These are phyloP conservation scores for Patella vulgata DNA, from an alignment of 1,140 invertebrate species.

Conservation along the genomic window DNA sequence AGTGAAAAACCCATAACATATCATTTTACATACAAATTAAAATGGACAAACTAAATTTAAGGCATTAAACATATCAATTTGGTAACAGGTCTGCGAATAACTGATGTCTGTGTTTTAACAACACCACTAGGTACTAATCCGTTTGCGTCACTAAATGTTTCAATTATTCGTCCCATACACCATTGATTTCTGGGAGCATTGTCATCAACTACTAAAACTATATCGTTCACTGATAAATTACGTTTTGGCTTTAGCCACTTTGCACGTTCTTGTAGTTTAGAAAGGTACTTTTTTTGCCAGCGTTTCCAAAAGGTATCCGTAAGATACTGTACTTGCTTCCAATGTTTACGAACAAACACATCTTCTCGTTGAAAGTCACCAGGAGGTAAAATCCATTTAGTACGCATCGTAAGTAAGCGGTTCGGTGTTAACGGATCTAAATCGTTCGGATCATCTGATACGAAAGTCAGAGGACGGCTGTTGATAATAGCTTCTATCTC, in stretches of 20 bases:
- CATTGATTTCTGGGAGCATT: constrained; percentile 19
- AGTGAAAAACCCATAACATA: too few species aligned
- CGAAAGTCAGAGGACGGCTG: constrained; percentile 30
- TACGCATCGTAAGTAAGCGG: constrained; percentile 32
- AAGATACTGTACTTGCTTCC: constrained; percentile 35
- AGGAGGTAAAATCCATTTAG: constrained; percentile 18
- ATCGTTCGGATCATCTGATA: too few species aligned
- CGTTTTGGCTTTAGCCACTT: constrained; percentile 25
- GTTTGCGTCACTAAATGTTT: constrained; percentile 27
- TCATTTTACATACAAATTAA: too few species aligned
- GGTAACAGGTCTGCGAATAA: too few species aligned
- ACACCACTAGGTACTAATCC: too few species aligned
- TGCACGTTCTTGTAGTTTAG: constrained; percentile 11
- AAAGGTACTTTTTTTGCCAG: constrained; percentile 31
- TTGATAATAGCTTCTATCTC: constrained; percentile 39
- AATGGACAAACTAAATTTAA: too few species aligned
- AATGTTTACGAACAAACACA: constrained; percentile 30
- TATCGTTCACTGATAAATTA: constrained; percentile 30
- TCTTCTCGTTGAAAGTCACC: constrained; percentile 27
- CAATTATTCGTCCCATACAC: constrained; percentile 24
- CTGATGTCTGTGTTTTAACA: too few species aligned
- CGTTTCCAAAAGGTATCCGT: constrained; percentile 32
- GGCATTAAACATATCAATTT: too few species aligned
- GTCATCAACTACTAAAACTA: constrained; percentile 36
- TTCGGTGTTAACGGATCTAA: constrained; percentile 35